These are phyloP conservation scores for Scyliorhinus canicula DNA, from an alignment of 2,797 vertebrate species.

Conservation along the genomic window DNA sequence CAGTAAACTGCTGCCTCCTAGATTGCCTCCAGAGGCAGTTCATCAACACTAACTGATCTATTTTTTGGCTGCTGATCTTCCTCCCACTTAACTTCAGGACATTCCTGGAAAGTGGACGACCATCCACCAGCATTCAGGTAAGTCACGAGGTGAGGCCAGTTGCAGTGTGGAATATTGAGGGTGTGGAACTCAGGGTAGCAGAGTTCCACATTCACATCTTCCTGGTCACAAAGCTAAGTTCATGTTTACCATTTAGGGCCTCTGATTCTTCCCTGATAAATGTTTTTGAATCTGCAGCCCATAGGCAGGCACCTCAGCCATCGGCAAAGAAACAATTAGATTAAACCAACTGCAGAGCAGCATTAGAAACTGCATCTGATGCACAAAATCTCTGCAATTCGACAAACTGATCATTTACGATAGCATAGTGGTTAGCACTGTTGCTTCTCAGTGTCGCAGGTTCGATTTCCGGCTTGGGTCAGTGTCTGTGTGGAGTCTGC, in stretches of 20 bases:
- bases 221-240: not conserved
- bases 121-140: not conserved
- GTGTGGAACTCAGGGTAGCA: not conserved
- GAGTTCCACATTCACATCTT: not conserved
- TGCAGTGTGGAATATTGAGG: not conserved
- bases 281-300: not conserved
- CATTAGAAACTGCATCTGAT: not conserved
- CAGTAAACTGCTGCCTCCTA: not conserved
- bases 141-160: not conserved
- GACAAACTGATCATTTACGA: too few species aligned
- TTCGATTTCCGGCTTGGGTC: too few species aligned
- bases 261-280: not conserved
- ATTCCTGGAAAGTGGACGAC: not conserved
- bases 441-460: too few species aligned
- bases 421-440: too few species aligned
- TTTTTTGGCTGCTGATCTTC: not conserved
- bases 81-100: not conserved
- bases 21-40: not conserved
- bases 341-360: not conserved
- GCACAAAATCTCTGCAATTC: not conserved
- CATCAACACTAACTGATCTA: not conserved
- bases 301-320: not conserved
- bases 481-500: too few species aligned
- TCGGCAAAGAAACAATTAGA: not conserved
- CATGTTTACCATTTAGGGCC: not conserved